Base-by-base conservation (phyloP, 2,888 invertebrate species). In the Scaptomyza polygonia region DNA sequence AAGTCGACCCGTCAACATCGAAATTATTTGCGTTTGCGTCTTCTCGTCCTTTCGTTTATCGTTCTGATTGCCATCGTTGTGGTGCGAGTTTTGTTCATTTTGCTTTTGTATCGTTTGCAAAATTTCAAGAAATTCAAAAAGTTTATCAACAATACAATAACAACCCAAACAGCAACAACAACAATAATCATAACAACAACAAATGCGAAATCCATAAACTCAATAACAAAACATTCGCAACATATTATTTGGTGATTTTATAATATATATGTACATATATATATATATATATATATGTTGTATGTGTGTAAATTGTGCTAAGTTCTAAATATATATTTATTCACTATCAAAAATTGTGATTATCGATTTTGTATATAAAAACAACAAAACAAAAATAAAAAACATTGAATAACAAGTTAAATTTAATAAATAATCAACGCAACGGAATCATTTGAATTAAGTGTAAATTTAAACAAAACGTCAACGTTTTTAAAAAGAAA, bases 1-100 rank as follows among this genome's bases (percentile, higher is more conserved):
- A 91, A 89, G 88, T 88, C 89, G 79, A 72, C 90, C 81, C 91
- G 91, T 88, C 91, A 89, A 86, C 91, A 91, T 89, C 90, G 89
- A 90, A 91, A 91, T 91, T 91, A 91, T 90, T 91, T 91, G 88
- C 90, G 90, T 91, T 91, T 91, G 87, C 90, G 88, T 89, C 90
- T 89, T 86, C 88, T 88, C 73, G 86, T 89, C 81, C 86, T 84
- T 86, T 83, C 83, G 77, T 83, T 89, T 84, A 80, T 85, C 74
- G 67, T 87, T 71, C 78, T 79, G 72, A 77, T 86, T 79, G 81
- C 85, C 83, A 77, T 84, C 75, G 80, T 77, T 65, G 85, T 86
- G 72, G 78, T 83, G 73, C 68, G 89, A 63, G 74, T 86, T 86
- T 79, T 83, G 71, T 87, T 88, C 70, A 77, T 89, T 89, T 88